Conservation (phyloP, 2,888 invertebrate genomes). For the Scrobipalpa costella region DNA sequence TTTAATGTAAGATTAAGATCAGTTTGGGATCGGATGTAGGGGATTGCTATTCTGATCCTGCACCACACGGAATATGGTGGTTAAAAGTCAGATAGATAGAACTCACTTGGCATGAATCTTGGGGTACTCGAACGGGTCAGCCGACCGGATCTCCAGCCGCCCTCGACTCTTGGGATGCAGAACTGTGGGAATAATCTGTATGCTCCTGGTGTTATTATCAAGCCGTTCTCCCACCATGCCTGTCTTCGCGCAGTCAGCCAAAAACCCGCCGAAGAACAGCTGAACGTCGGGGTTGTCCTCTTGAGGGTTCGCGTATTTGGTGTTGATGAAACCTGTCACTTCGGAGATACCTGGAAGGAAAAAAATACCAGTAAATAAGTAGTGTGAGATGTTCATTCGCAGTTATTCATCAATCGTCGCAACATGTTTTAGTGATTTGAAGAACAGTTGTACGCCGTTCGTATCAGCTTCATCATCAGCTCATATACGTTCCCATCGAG, state of each 20-base stretch:
- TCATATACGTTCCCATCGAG: too few relatives aligned
- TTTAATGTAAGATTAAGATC: not conserved
- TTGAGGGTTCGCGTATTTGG: constrained; percentile 87
- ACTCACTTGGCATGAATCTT: constrained; percentile 91
- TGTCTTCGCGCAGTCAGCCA: constrained; percentile 92
- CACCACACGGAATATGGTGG: too few relatives aligned
- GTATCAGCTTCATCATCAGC: too few relatives aligned
- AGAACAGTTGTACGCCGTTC: too few relatives aligned
- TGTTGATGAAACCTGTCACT: constrained; percentile 91
- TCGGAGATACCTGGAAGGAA: constrained; percentile 85
- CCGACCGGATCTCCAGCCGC: constrained; percentile 85
- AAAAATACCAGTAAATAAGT: not conserved
- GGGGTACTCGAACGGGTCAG: constrained; percentile 90
- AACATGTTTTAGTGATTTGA: too few relatives aligned
- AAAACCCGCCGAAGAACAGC: constrained; percentile 92
- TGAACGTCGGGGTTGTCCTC: constrained; percentile 92
- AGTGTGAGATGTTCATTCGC: too few relatives aligned
- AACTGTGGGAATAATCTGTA: constrained; percentile 89
- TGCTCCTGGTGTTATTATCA: constrained; percentile 84
- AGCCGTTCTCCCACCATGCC: constrained; percentile 91
- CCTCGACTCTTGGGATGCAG: constrained; percentile 94
- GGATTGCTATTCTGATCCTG: too few relatives aligned
- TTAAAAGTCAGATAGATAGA: not conserved
- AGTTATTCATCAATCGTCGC: too few relatives aligned
- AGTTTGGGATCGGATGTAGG: not conserved